phyloP scores from a whole-genome alignment of 37 sponge, comb jelly and placozoan species.

The Haliclona indistincta region DNA sequence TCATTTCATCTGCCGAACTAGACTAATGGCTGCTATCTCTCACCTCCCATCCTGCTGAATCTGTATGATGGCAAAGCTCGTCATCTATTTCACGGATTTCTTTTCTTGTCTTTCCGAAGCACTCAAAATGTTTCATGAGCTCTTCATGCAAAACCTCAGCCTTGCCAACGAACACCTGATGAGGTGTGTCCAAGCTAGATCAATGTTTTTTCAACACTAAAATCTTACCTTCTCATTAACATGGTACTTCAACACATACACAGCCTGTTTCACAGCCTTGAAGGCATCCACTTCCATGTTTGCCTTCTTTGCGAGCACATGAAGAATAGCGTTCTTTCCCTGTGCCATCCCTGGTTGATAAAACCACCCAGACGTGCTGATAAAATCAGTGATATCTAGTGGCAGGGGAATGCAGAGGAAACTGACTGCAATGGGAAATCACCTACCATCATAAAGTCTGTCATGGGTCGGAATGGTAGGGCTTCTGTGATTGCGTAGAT shows the following conservation, averaged over 20 bases:
- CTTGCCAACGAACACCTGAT: constrained; percentile 55
- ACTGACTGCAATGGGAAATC: no score
- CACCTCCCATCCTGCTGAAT: constrained; percentile 45
- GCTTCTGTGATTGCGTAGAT: neutral
- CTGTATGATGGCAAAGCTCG: constrained; percentile 81
- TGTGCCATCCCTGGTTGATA: constrained; percentile 50
- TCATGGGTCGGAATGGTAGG: constrained; percentile 41
- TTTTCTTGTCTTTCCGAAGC: constrained; percentile 50
- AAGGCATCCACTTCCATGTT: constrained; percentile 31
- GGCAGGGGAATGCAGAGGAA: neutral
- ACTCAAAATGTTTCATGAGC: constrained; percentile 63
- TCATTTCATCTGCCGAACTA: no score
- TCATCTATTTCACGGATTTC: constrained; percentile 73
- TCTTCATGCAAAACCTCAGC: constrained; percentile 61
- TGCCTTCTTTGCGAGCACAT: constrained; percentile 66
- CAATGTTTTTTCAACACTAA: neutral
- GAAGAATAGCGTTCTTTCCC: constrained; percentile 53
- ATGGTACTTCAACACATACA: constrained; percentile 50
- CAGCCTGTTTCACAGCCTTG: constrained; percentile 34
- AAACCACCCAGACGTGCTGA: constrained; percentile 80
- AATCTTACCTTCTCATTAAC: constrained; percentile 58
- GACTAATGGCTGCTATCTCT: no score
- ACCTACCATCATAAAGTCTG: constrained; percentile 64
- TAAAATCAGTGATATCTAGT: constrained; percentile 65
- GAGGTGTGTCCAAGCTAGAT: neutral